phyloP scores from a whole-genome alignment of 2,113 vertebrate species.

The Fulica atra region DNA sequence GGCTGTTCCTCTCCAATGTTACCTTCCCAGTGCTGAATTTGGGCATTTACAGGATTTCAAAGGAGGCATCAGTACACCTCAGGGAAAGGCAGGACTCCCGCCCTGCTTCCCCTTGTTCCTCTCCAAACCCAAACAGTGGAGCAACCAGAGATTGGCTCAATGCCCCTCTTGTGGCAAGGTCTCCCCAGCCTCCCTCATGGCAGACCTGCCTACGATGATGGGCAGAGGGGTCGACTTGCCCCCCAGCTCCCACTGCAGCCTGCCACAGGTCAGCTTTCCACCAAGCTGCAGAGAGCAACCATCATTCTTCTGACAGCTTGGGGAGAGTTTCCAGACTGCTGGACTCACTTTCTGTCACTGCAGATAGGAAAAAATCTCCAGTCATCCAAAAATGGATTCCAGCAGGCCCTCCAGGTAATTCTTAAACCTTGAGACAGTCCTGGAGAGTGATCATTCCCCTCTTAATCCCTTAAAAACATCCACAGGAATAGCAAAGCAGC shows the following conservation, averaged over 20 bases:
- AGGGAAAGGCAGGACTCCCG: background rate
- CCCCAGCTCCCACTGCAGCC: background rate
- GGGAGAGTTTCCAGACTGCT: background rate
- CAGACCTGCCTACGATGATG: fast-evolving
- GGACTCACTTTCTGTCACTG: background rate
- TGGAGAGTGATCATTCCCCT: background rate
- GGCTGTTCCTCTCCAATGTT: background rate
- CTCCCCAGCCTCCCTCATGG: background rate
- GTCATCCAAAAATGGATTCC: conserved; percentile 5
- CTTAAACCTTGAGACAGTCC: background rate
- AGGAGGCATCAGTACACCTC: background rate
- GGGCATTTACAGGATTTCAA: background rate
- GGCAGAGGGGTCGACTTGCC: background rate
- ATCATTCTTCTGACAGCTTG: background rate
- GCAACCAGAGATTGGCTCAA: background rate
- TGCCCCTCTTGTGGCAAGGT: fast-evolving
- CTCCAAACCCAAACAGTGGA: background rate
- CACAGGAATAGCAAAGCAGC: background rate
- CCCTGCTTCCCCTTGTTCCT: fast-evolving
- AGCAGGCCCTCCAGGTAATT: conserved; percentile 36
- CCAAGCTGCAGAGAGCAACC: background rate
- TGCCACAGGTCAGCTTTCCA: background rate
- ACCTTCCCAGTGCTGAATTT: fast-evolving
- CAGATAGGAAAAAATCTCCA: conserved; percentile 34
- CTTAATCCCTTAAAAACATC: conserved; percentile 33